phyloP scores from a whole-genome alignment of 1,140 invertebrate species.

The Rhopalosiphum padi region DNA sequence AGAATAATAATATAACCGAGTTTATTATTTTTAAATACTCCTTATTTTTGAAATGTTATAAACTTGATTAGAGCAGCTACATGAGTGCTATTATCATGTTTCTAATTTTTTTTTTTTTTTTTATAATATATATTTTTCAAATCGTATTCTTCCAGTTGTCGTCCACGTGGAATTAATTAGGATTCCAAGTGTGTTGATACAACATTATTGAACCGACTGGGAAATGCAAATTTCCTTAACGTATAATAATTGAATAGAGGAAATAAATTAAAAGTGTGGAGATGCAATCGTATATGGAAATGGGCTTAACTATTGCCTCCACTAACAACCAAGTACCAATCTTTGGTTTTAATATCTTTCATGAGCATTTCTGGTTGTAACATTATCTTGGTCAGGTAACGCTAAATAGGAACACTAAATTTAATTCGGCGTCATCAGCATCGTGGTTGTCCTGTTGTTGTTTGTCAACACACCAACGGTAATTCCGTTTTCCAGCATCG shows the following conservation, averaged over 20 bases:
- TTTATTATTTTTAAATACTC: neutral
- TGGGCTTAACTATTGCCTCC: neutral
- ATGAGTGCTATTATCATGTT: neutral
- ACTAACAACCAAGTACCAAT: neutral
- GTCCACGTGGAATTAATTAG: neutral
- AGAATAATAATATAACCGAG: neutral
- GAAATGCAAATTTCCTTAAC: neutral
- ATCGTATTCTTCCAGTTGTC: neutral
- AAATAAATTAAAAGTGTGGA: neutral
- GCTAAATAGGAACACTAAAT: constrained; percentile 2
- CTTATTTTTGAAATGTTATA: neutral
- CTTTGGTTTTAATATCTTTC: neutral
- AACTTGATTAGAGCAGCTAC: neutral
- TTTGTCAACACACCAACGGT: constrained; percentile 36
- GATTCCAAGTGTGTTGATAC: neutral
- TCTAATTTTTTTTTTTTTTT: neutral
- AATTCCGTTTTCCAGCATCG: constrained; percentile 16
- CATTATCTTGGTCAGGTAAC: neutral
- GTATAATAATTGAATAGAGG: neutral
- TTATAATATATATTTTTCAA: neutral
- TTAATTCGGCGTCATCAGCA: constrained; percentile 53
- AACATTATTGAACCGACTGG: neutral
- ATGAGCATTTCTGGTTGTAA: neutral
- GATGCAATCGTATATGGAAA: neutral
- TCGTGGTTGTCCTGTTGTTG: constrained; percentile 37